Evolutionary conservation across 1,140 invertebrate genomes (phyloP), one percentile per base, ranked within the genome.

Genomic region (Pseudoatta argentina): DNA sequence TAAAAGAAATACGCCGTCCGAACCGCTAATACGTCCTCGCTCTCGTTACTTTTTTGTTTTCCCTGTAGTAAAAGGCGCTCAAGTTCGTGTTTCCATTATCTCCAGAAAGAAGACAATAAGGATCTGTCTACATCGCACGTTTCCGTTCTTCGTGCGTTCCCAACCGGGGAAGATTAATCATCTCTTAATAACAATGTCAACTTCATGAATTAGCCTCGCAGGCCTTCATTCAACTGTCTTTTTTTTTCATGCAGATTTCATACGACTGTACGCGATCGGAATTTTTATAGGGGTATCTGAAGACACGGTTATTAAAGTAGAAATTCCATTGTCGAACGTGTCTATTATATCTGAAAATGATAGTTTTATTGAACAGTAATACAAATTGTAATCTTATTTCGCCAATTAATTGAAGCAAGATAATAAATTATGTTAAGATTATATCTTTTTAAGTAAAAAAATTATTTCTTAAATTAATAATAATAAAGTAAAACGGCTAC

Each of bases 121-220:
- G 16, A 14, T 24, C 14, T 53, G 27, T 64, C 44, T 30, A 14
- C 24, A 21, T 55, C 34, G n/a, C 82, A 21, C 72, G 24, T 64
- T 16, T 44, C 12, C 34, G 30, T 75, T 69, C 44, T 85, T 53
- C 72, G 21, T 24, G 24, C 53, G 44, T 64, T 53, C 27, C 30
- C 55, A n/a, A 48, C 61, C 34, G 2, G 14, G 5, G 30, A 39
- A 66, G 61, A 85, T 85, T 85, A 85, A 85, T 85, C 73, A 77
- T 67, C 73, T 7, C 73, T 14, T 71, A 39, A 66, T 78, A 78
- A 67, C 61, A 77, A 21, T 51, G 73, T 66, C 73, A 78, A 66
- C 48, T 27, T 30, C 12, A 24, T 6, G 61, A 66, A 66, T 78
- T 59, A 85, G 73, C 6, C 72, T 64, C n/a, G 73, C 53, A 48